Evolutionary conservation across 1,140 invertebrate genomes (phyloP), one percentile per base, ranked within the genome.

Genomic region (Hypothenemus hampei): DNA sequence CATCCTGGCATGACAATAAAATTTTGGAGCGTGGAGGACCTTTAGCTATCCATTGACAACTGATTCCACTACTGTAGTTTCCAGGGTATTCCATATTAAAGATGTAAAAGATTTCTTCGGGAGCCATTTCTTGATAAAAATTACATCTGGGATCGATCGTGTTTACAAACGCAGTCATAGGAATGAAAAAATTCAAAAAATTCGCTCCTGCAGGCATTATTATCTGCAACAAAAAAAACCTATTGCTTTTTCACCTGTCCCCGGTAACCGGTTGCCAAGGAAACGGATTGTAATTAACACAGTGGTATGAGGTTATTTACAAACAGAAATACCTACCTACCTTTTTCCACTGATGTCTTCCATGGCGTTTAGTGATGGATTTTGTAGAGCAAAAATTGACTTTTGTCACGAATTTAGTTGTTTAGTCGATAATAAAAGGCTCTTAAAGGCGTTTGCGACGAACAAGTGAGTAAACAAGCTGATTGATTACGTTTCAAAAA

Each of bases 11-110:
- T 2, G 45, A 60, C 11, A 69, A 18, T 5, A 66, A 48, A 33
- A 69, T 64, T 10, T 72, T 69, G 31, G 75, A 75, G 4, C 72
- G 69, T 0, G 37, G 2, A 2, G 73, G 73, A 50, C 78, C 78
- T 5, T 18, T 62, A 0, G 69, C 72, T 2, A 68, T 65, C 79
- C 79, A 82, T 8, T 72, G 61, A 50, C 81, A 83, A 19, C 64
- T 59, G 0, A 65, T 58, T 2, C 69, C 65, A 2, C 60, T 57
- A 0, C 21, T 13, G 49, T 81, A 81, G n/a, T 60, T 62, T 1
- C 64, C 22, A 0, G 78, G 76, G 60, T 80, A 81, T 4, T 72
- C 65, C 0, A 69, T 67, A 56, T 73, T 81, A 47, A 69, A 72
- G 0, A 81, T 60, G 35, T 75, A 73, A 58, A 77, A 78, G 0